Percentiles rank a stretch among this genome's conserved stretches.
Conservation (phyloP, 2,113 vertebrate genomes). For the Synodontis membranacea region DNA sequence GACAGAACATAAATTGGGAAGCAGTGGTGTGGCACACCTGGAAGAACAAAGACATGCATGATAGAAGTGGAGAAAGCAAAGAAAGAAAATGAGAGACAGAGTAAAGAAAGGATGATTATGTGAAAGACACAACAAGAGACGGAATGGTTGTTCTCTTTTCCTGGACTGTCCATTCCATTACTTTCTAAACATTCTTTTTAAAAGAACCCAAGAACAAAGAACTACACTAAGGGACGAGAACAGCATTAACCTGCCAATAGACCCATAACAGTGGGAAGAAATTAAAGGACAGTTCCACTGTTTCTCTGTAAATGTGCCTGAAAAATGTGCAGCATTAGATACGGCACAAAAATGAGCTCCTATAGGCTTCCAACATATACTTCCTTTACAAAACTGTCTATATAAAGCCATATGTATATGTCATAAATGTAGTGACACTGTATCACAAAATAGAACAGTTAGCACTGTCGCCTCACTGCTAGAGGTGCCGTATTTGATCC, state of each 20-base stretch:
- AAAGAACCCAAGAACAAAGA: neutral
- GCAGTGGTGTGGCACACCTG: constrained; percentile 73
- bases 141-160: neutral
- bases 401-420: too few species aligned
- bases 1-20: constrained; percentile 69
- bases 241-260: neutral
- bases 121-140: neutral
- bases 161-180: neutral
- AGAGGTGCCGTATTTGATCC: too few species aligned
- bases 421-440: too few species aligned
- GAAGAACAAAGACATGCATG: constrained; percentile 57
- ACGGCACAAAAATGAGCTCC: neutral
- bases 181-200: neutral
- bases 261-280: neutral
- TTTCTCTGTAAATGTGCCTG: neutral
- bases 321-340: neutral
- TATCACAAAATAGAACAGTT: too few species aligned
- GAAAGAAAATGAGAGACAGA: constrained; percentile 37
- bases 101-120: constrained; percentile 19
- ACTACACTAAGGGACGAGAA: neutral
- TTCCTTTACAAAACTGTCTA: neutral
- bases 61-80: constrained; percentile 36
- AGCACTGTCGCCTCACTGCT: too few species aligned
- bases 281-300: neutral
- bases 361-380: neutral